Base-by-base conservation (phyloP, 2,797 vertebrate genomes). In the Taenioides sp. region DNA sequence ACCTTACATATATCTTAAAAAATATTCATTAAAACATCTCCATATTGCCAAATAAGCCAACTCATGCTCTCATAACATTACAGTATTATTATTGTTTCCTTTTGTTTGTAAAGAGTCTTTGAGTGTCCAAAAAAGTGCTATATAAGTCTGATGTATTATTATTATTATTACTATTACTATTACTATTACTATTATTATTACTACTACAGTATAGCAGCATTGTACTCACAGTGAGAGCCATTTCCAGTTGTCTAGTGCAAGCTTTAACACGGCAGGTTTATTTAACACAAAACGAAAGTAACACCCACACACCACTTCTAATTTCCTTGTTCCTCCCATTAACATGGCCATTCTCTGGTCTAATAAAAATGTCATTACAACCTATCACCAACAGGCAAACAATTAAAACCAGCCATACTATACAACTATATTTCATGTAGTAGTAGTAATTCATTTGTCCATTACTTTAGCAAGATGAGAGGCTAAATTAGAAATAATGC, bases 151-250 rank as follows among this genome's bases (percentile, higher is more conserved):
- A 37, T 37, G 34, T 37, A 37, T 37, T 37, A 37, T 37, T 37
- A 37, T 37, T 37, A 37, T 37, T 37, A 34, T 34, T 34, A 34
- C 0, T 31, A 2, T 55, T 65, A 52, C n/a, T 52, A 52, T n/a
- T 34, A 34, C 7, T 34, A 34, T 34, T 34, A 34, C 7, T 34
- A 31, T 31, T 31, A 27, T 27, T 27, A 27, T 1, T 66, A 22
- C 23, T 55, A 55, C 11, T 43, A 47, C 14, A 16, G 43, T 17
- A 37, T 37, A 47, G 4, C 43, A 18, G 25, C 23, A 12, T 59
- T 74, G 74, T 59, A 86, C 83, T 87, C 61, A 88, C 85, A 0
- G 43, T 58, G 55, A 16, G 20, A 25, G 10, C 40, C 70, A 81
- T 82, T 2, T 20, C 54, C 59, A 60, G n/a, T 49, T 64, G n/a